Base-by-base conservation (phyloP, 2,888 invertebrate species). In the Hylaea fasciaria region DNA sequence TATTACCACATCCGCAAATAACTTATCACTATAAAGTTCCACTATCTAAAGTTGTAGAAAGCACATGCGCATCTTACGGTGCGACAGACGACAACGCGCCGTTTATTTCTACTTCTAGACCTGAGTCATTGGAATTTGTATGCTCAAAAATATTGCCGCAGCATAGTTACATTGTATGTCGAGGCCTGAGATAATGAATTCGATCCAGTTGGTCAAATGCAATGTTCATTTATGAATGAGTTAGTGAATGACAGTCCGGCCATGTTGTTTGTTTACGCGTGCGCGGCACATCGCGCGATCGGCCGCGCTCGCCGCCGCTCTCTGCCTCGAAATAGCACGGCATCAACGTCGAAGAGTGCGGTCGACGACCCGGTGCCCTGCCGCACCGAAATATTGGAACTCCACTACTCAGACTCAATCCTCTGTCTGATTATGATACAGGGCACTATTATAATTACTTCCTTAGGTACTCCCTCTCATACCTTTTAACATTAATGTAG, bases 191-290 rank as follows among this genome's bases (percentile, higher is more conserved):
- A 78, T 85, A 85, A 82, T 84, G 76, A 82, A 80, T 81, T 79
- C 75, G 76, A 77, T 74, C 78, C 79, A 78, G 82, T 86, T 88
- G 84, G 86, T 86, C 86, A 87, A 86, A 83, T 84, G 85, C 84
- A 87, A 84, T 86, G 83, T 85, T 87, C 77, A 78, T 81, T 85
- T 86, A 89, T 91, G 91, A 92, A 91, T 91, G 92, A 90, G 89
- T 89, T 88, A 87, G 77, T 90, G 90, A 91, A 91, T 92, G 92
- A 91, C 90, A 91, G 86, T 84, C 87, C 87, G 76, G 87, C 87
- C 90, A 90, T 90, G 85, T 80, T 80, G 82, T 90, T 90, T 91
- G 90, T 91, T 89, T 91, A 91, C 90, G 89, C 87, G 85, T 78
- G 86, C 83, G 80, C 82, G 76, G 80, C 74, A 77, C 82, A 77